phyloP scores from a whole-genome alignment of 2,113 vertebrate genomes.

The Coturnix japonica region DNA sequence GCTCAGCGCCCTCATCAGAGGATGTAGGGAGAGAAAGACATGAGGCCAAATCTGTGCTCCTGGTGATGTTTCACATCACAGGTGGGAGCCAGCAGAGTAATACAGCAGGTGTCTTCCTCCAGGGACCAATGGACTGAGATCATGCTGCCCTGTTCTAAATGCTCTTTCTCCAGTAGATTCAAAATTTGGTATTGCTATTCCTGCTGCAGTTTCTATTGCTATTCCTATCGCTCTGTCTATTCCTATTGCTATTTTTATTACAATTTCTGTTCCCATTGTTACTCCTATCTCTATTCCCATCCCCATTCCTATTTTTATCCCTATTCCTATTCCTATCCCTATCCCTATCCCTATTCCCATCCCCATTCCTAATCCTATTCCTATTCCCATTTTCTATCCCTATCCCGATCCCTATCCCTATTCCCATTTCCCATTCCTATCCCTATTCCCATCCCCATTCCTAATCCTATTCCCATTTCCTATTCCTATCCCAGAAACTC shows the following conservation, averaged over 20 bases:
- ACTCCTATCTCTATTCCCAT: too few species aligned
- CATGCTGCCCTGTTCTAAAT: background rate
- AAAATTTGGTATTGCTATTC: background rate
- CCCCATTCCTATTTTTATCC: background rate
- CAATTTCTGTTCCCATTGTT: background rate
- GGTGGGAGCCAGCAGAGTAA: background rate
- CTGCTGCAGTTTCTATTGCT: background rate
- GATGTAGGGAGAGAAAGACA: background rate
- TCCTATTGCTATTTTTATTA: background rate
- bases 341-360: background rate
- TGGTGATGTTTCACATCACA: background rate
- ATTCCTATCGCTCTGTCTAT: background rate
- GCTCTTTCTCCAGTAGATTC: background rate
- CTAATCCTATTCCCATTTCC: too few species aligned
- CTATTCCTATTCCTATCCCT: background rate
- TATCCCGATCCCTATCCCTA: too few species aligned
- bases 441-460: too few species aligned
- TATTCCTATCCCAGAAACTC: too few species aligned
- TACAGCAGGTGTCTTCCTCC: background rate
- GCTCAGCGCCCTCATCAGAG: background rate
- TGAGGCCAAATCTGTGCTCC: background rate
- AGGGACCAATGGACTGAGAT: background rate
- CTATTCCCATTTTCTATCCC: too few species aligned
- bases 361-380: too few species aligned
- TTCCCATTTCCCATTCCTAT: too few species aligned